A percentile compares a stretch with the other conserved stretches of the same genome.
These are phyloP conservation scores for Lepidurus couesii DNA, from an alignment of 1,140 invertebrate genomes.

Conservation along the genomic window DNA sequence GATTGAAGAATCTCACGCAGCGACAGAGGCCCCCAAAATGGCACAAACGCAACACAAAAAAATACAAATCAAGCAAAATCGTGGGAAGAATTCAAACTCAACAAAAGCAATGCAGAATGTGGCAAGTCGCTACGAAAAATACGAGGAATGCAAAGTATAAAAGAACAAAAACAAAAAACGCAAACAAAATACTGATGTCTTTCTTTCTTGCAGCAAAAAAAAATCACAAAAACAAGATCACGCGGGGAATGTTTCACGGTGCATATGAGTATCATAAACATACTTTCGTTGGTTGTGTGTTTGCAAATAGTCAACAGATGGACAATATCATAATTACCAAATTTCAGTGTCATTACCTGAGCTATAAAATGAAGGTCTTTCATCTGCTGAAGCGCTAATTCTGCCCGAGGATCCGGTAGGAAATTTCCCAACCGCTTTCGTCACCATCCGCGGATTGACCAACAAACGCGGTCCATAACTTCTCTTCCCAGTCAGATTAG, in stretches of 20 bases:
- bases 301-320: neutral
- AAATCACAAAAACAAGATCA: neutral
- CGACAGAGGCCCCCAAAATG: slow-evolving; percentile 13
- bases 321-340: slow-evolving; percentile 51
- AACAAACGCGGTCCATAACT: slow-evolving; percentile 37
- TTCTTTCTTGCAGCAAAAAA: neutral
- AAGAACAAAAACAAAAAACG: neutral
- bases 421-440: slow-evolving; percentile 22
- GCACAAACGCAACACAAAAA: slow-evolving; percentile 23
- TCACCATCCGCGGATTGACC: slow-evolving; percentile 26
- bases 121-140: slow-evolving; percentile 1
- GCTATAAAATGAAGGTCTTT: slow-evolving; percentile 29
- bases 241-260: slow-evolving; percentile 5
- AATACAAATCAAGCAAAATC: neutral
- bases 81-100: slow-evolving; percentile 28
- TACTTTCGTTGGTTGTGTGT: neutral
- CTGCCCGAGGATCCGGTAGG: neutral
- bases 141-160: neutral
- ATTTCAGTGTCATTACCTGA: slow-evolving; percentile 59
- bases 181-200: neutral
- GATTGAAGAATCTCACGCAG: slow-evolving; percentile 8
- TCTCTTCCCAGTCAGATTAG: slow-evolving; percentile 38
- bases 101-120: slow-evolving; percentile 16
- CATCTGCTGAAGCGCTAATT: neutral
- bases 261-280: slow-evolving; percentile 18